phyloP scores from a whole-genome alignment of 1,140 invertebrate genomes.

The Caenorhabditis elegans region WBcel235 BX284603.4:6071501-6072000 shows the following conservation, averaged over 20 bases:
- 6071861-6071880: too few relatives aligned
- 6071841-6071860: too few relatives aligned
- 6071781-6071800: slow-evolving; percentile 42
- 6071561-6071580: too few relatives aligned
- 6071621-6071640: slow-evolving; percentile 41
- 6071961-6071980: background rate
- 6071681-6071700: background rate
- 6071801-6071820: too few relatives aligned
- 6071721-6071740: slow-evolving; percentile 37
- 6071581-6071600: too few relatives aligned
- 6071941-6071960: background rate
- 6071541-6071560: too few relatives aligned
- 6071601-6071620: slow-evolving; percentile 45
- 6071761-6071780: slow-evolving; percentile 34
- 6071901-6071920: too few relatives aligned
- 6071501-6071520: too few relatives aligned
- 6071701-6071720: slow-evolving; percentile 30
- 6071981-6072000: background rate
- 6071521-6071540: too few relatives aligned
- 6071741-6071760: slow-evolving; percentile 72
- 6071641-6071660: slow-evolving; percentile 21
- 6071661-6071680: background rate
- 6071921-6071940: too few relatives aligned
- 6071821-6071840: too few relatives aligned
- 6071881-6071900: too few relatives aligned